Evolutionary conservation across 2,888 invertebrate species (phyloP).

Genomic region (Callyntrura sp.): DNA sequence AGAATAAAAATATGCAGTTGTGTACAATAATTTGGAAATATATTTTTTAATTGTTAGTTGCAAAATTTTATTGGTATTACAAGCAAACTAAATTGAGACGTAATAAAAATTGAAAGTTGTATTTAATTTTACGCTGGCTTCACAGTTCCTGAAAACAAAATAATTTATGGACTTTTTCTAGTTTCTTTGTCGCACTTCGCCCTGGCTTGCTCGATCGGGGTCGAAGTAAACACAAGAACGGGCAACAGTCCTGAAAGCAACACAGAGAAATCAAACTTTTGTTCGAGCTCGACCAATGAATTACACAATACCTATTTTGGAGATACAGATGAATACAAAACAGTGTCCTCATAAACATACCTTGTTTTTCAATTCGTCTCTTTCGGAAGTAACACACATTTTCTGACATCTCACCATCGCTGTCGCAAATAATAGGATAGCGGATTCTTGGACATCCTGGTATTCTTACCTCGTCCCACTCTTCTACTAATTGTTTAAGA

Average conservation of each 20-base stretch:
- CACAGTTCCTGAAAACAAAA: too few species aligned
- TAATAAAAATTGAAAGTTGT: too few species aligned
- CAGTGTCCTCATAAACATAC: conserved; percentile 36
- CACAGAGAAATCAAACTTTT: background rate
- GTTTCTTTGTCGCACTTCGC: conserved; percentile 53
- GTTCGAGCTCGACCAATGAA: too few species aligned
- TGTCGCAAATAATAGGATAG: conserved; percentile 65
- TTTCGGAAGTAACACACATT: conserved; percentile 69
- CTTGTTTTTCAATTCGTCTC: conserved; percentile 48
- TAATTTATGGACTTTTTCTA: background rate
- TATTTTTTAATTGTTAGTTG: too few species aligned
- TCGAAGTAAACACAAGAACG: conserved; percentile 7
- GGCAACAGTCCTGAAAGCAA: conserved; percentile 15
- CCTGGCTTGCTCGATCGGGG: conserved; percentile 52
- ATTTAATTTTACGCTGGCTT: too few species aligned
- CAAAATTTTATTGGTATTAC: too few species aligned
- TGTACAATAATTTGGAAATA: too few species aligned
- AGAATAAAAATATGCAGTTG: too few species aligned
- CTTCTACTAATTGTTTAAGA: conserved; percentile 55
- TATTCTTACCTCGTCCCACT: background rate
- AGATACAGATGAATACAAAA: background rate
- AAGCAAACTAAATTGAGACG: too few species aligned
- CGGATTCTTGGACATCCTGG: conserved; percentile 71
- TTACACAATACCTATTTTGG: too few species aligned
- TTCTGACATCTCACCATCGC: conserved; percentile 45